Conservation (phyloP, 1,140 invertebrate genomes). For the Drosophila albomicans region DNA sequence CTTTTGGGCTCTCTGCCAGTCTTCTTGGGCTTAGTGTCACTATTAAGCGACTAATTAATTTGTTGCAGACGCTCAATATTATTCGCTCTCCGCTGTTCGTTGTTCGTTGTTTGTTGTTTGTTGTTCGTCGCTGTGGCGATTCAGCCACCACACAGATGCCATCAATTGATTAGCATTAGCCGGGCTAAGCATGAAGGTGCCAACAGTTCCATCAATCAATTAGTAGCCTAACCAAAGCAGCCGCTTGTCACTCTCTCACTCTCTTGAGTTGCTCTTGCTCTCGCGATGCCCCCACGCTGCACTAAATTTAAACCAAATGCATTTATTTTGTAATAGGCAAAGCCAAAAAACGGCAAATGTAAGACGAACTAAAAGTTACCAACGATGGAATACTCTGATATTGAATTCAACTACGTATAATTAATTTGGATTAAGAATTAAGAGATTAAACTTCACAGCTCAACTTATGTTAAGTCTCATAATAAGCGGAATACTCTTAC, state of each 20-base stretch:
- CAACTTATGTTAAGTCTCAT: too few species aligned
- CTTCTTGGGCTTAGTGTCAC: conserved; percentile 73
- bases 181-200: conserved; percentile 70
- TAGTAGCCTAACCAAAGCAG: conserved; percentile 30
- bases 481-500: too few species aligned
- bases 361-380: neutral
- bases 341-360: conserved; percentile 2
- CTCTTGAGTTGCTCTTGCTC: neutral
- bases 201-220: conserved; percentile 79
- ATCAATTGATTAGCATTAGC: conserved; percentile 74
- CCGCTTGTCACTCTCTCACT: conserved; percentile 9
- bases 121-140: neutral
- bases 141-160: conserved; percentile 30
- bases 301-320: conserved; percentile 26
- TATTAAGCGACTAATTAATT: conserved; percentile 83
- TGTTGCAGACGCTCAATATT: conserved; percentile 74
- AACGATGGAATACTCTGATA: neutral
- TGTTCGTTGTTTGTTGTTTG: conserved; percentile 17
- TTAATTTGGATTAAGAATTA: too few species aligned
- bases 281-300: conserved; percentile 18
- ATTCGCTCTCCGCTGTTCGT: conserved; percentile 25
- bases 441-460: too few species aligned
- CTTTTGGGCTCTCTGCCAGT: conserved; percentile 59
- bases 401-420: too few species aligned
- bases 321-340: conserved; percentile 61